Percentiles rank a stretch among this genome's conserved stretches.
Conservation (phyloP, 2,113 vertebrate genomes). For the Dendropsophus ebraccatus region DNA sequence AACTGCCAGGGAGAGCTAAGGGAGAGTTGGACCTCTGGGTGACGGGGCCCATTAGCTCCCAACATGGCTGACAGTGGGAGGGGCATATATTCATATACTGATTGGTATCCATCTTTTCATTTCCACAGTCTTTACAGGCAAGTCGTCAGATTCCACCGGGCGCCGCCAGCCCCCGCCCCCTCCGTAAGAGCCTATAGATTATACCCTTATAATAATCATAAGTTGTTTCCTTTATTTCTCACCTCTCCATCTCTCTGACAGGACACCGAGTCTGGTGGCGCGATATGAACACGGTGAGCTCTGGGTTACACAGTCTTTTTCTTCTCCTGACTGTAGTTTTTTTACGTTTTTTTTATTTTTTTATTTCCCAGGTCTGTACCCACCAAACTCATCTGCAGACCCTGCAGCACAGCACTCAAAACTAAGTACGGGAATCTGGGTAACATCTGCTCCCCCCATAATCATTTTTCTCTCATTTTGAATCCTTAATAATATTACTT, state of each 20-base stretch:
- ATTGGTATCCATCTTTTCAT: not conserved
- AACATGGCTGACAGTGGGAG: too few species aligned
- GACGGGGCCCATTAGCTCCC: not conserved
- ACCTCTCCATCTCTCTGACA: not conserved
- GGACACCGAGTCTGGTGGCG: not conserved
- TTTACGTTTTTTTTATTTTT: not conserved
- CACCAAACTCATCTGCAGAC: not conserved
- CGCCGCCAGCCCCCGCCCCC: slow-evolving; percentile 10
- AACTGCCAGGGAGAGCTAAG: too few species aligned
- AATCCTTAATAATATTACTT: too few species aligned
- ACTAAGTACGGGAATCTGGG: not conserved
- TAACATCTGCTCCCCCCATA: not conserved
- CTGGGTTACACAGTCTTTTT: not conserved
- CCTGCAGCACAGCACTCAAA: not conserved
- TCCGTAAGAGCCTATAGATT: slow-evolving; percentile 15
- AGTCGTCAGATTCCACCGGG: too few species aligned
- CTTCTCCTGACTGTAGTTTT: not conserved
- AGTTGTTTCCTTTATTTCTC: not conserved
- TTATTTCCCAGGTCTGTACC: not conserved
- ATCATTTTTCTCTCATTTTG: too few species aligned
- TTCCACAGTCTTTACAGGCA: not conserved
- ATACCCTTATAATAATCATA: not conserved
- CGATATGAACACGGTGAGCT: slow-evolving; percentile 7
- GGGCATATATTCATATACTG: too few species aligned
- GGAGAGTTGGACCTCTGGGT: too few species aligned